Evolutionary conservation across 2,888 invertebrate genomes (phyloP).

Genomic region (Choristoneura rosaceana): DNA sequence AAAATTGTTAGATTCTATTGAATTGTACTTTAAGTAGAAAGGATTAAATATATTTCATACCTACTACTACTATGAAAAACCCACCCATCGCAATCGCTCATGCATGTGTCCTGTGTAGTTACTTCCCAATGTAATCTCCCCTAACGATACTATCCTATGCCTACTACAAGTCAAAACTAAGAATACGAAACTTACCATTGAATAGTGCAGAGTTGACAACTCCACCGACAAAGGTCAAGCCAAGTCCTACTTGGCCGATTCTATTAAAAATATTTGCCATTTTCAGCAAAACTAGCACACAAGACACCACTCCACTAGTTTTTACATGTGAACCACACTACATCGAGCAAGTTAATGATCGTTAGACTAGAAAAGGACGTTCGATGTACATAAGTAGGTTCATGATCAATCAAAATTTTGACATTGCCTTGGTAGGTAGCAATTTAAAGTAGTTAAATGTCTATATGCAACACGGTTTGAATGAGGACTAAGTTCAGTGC

Average conservation of each 20-base stretch:
- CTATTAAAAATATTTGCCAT: constrained; percentile 90
- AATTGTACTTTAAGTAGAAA: too few relatives aligned
- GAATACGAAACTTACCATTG: constrained; percentile 87
- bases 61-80: too few relatives aligned
- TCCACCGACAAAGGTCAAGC: constrained; percentile 93
- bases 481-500: constrained; percentile 46
- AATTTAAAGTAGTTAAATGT: not conserved
- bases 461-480: not conserved
- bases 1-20: too few relatives aligned
- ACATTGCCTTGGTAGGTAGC: constrained; percentile 72
- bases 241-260: constrained; percentile 93
- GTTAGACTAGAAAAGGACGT: constrained; percentile 3
- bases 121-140: too few relatives aligned
- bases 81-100: too few relatives aligned
- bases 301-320: not conserved
- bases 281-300: constrained; percentile 35
- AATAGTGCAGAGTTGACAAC: constrained; percentile 96
- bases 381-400: constrained; percentile 7
- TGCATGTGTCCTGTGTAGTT: too few relatives aligned
- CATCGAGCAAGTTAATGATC: constrained; percentile 11
- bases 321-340: not conserved
- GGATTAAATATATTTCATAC: too few relatives aligned
- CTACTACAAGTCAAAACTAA: too few relatives aligned
- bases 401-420: constrained; percentile 35
- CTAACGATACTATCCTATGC: too few relatives aligned